Base-by-base conservation (phyloP, 2,888 invertebrate genomes). In the Tuta absoluta region DNA sequence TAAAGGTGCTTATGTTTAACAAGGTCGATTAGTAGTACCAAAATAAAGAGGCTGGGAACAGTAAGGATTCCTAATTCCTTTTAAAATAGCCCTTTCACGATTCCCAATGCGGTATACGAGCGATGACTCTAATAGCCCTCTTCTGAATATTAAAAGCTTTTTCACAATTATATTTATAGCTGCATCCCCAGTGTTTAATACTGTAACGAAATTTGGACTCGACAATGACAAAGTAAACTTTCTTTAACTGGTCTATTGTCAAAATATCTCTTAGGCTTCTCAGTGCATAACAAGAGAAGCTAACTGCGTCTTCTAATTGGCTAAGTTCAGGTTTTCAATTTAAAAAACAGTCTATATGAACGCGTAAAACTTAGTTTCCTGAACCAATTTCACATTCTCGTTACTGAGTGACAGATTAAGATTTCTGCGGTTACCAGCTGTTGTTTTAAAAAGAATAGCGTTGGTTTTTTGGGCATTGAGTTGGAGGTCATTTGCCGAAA, bases 121-220 rank as follows among this genome's bases (percentile, higher is more conserved):
- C n/a, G n/a, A n/a, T n/a, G n/a, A n/a, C n/a, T n/a, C n/a, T n/a
- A n/a, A n/a, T n/a, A n/a, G n/a, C n/a, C n/a, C n/a, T n/a, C n/a
- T n/a, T n/a, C n/a, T n/a, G n/a, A n/a, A n/a, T n/a, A n/a, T n/a
- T n/a, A n/a, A n/a, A n/a, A n/a, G n/a, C n/a, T n/a, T n/a, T n/a
- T n/a, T n/a, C n/a, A n/a, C n/a, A n/a, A n/a, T n/a, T n/a, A n/a
- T n/a, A n/a, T n/a, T n/a, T n/a, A n/a, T n/a, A n/a, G n/a, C n/a
- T n/a, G n/a, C 53, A 56, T 24, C 63, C 65, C 63, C 65, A 65
- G 24, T 37, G 38, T 37, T 59, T 49, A 8, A 64, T 58, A 33
- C 64, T 64, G 19, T 66, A 64, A 5, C 58, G 12, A 7, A 64
- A 11, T 38, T 37, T 63, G 4, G 66, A 66, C 58, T 66, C 66